A percentile compares a stretch with the other conserved stretches of the same genome.
Conservation (phyloP, 2,888 invertebrate species). For the Coelopa pilipes region DNA sequence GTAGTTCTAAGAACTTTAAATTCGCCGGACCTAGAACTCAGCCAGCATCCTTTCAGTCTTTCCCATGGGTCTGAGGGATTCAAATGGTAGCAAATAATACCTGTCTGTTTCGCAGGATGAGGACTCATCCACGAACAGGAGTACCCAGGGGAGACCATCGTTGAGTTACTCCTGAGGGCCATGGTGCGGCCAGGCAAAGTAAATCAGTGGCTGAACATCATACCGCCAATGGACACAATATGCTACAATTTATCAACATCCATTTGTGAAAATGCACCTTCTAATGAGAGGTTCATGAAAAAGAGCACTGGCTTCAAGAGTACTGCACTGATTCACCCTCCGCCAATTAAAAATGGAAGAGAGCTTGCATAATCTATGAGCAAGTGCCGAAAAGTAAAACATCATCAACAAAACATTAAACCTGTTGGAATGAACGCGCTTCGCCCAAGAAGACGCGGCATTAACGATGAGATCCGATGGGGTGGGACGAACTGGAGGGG, state of each 20-base stretch:
- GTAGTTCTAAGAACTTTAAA: no score
- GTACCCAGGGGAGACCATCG: no score
- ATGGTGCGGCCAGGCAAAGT: no score
- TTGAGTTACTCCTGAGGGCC: no score
- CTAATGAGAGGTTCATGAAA: neutral
- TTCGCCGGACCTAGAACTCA: no score
- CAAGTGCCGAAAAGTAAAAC: slow-evolving; percentile 60
- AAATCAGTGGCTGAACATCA: neutral
- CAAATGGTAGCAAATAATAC: no score
- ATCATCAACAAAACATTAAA: slow-evolving; percentile 47
- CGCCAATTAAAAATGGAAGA: slow-evolving; percentile 60
- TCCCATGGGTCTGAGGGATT: no score
- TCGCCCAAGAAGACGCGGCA: slow-evolving; percentile 12
- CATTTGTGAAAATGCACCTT: slow-evolving; percentile 18
- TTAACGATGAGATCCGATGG: neutral
- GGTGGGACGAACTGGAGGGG: neutral
- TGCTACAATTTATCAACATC: slow-evolving; percentile 55
- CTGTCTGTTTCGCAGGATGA: no score
- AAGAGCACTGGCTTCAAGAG: neutral
- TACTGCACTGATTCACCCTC: slow-evolving; percentile 32
- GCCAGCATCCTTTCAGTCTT: no score
- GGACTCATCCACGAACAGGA: no score
- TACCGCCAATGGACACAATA: slow-evolving; percentile 49
- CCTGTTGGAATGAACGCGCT: slow-evolving; percentile 54
- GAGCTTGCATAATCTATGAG: slow-evolving; percentile 64